Base-by-base conservation (phyloP, 2,797 vertebrate species). In the Lagorchestes hirsutus region DNA sequence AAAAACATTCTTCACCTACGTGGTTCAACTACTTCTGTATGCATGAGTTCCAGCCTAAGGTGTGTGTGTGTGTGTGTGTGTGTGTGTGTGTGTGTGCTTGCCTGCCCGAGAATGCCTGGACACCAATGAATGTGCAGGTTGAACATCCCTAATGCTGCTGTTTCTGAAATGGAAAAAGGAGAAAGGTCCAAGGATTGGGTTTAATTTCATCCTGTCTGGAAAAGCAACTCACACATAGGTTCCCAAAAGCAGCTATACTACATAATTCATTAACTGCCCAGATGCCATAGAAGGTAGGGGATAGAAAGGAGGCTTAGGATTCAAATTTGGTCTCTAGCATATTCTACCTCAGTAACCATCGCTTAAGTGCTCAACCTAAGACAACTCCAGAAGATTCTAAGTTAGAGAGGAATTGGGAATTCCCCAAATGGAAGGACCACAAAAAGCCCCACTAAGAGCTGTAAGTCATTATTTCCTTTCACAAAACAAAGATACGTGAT, bases 1-100 rank as follows among this genome's bases (percentile, higher is more conserved):
- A 98, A 98, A 98, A 98, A 98, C 98, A 98, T 97, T 98, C 98
- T 98, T 99, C 98, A 98, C 98, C 98, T 98, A 97, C 97, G 96
- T 91, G 96, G 96, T 95, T 98, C 1, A 0, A 90, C 54, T 55
- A n/a, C 95, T 82, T n/a, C 12, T 10, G 82, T 3, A 27, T 95
- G 46, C 92, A 95, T 97, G 95, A 93, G 96, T 95, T 93, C 96
- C 46, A 94, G 40, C 67, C 67, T 55, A 62, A 16, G 82, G 24
- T 50, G 31, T 40, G 18, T 34, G 67, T 50, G 50, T 0, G 0
- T 54, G 11, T 13, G 5, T 52, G 24, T 50, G 31, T 27, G 62
- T 4, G 9, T 95, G 82, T 27, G n/a, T 54, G 92, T 54, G 55
- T 55, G 55, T 55, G 55, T 82, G 9, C 58, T 31, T 31, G 28